phyloP scores from a whole-genome alignment of 1,140 invertebrate species.

The Procambarus virginalis region DNA sequence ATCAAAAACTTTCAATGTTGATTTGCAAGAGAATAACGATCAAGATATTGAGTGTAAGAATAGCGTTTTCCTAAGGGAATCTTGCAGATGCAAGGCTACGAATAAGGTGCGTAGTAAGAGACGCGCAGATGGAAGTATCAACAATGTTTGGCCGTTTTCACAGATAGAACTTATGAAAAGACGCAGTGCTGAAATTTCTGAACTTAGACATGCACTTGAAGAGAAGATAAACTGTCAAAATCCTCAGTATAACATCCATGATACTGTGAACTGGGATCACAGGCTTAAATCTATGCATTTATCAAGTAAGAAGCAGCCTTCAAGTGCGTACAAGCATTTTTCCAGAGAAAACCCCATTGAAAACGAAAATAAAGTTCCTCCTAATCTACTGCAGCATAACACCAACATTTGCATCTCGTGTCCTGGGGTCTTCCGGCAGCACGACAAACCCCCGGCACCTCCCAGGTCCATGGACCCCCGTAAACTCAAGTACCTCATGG shows the following conservation, averaged over 20 bases:
- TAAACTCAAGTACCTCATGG: slow-evolving; percentile 17
- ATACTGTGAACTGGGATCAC: not conserved
- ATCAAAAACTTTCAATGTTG: not conserved
- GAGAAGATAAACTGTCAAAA: slow-evolving; percentile 22
- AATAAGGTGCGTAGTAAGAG: slow-evolving; percentile 9
- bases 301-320: not conserved
- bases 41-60: not conserved
- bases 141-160: not conserved
- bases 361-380: not conserved
- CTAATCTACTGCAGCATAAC: not conserved
- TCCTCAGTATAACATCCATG: not conserved
- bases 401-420: not conserved
- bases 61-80: not conserved
- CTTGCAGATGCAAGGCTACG: not conserved
- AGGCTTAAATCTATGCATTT: not conserved
- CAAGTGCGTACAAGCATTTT: not conserved
- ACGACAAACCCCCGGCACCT: not conserved
- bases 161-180: slow-evolving; percentile 26
- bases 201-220: slow-evolving; percentile 16
- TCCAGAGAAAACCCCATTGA: not conserved
- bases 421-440: not conserved
- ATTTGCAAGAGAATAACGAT: not conserved
- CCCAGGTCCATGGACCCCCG: not conserved
- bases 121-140: not conserved
- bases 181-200: slow-evolving; percentile 31